Evolutionary conservation across 2,113 vertebrate genomes (phyloP).

Genomic region (Zapus hudsonius): DNA sequence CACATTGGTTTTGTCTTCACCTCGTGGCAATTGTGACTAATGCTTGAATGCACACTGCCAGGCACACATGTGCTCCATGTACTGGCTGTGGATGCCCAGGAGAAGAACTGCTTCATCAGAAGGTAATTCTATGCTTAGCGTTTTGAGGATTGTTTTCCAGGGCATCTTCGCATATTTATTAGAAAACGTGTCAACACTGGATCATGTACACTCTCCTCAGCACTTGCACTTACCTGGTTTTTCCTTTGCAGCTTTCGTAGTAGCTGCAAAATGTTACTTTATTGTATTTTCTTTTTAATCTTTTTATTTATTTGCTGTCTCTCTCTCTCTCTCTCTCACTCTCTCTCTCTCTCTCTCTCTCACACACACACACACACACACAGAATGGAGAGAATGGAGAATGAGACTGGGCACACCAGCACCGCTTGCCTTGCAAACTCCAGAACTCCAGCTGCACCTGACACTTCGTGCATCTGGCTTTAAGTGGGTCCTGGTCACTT

Average conservation of each 20-base stretch:
- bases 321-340: too few relatives aligned
- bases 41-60: background rate
- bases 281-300: background rate
- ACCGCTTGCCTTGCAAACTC: too few relatives aligned
- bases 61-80: background rate
- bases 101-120: background rate
- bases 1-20: background rate
- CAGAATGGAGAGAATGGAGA: too few relatives aligned
- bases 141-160: background rate
- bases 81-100: background rate
- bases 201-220: background rate
- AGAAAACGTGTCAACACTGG: background rate
- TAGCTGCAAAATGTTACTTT: background rate
- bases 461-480: too few relatives aligned
- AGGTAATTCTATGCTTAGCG: background rate
- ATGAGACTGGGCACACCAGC: too few relatives aligned
- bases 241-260: background rate
- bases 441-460: too few relatives aligned
- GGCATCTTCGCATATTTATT: background rate
- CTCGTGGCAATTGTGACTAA: background rate
- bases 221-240: background rate
- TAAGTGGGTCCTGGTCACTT: background rate
- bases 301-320: too few relatives aligned
- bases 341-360: too few relatives aligned
- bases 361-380: too few relatives aligned